A percentile compares a stretch with the other conserved stretches of the same genome.
phyloP scores from a whole-genome alignment of 2,113 vertebrate genomes.

The Siniperca knerii region DNA sequence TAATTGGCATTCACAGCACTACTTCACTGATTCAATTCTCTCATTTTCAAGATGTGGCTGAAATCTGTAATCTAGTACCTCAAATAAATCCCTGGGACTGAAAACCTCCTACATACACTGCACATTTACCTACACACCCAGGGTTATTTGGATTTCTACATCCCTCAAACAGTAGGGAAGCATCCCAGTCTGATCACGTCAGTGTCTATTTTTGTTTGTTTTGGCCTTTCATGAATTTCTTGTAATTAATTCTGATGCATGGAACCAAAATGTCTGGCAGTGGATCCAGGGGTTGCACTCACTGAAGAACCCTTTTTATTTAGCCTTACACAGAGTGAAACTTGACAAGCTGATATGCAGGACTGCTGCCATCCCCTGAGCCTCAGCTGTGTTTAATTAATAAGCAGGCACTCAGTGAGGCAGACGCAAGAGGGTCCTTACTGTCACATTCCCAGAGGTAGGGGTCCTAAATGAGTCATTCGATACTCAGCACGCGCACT shows the following conservation, averaged over 20 bases:
- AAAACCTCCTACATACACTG: neutral
- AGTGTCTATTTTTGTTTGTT: neutral
- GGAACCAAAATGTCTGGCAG: constrained; percentile 12
- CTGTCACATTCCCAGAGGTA: constrained; percentile 74
- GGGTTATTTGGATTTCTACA: constrained; percentile 9
- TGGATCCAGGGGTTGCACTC: constrained; percentile 14
- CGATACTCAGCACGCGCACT: constrained; percentile 50
- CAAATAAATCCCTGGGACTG: constrained; percentile 43
- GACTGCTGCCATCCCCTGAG: constrained; percentile 52
- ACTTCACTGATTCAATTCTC: constrained; percentile 69
- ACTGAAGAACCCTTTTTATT: constrained; percentile 41
- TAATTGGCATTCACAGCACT: constrained; percentile 76
- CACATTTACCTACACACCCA: constrained; percentile 22
- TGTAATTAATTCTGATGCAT: constrained; percentile 37
- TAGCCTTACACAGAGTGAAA: constrained; percentile 55
- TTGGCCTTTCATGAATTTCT: neutral
- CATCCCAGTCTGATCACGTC: constrained; percentile 15
- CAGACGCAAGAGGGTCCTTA: constrained; percentile 70
- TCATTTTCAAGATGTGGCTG: constrained; percentile 62
- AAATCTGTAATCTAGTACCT: constrained; percentile 64
- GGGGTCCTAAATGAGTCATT: constrained; percentile 77
- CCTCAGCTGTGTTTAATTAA: constrained; percentile 73
- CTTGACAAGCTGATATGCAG: constrained; percentile 62
- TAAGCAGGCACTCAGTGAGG: constrained; percentile 75
- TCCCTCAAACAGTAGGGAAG: constrained; percentile 26